phyloP scores from a whole-genome alignment of 35 echinoderm and acorn worm genomes.

The Lytechinus pictus region DNA sequence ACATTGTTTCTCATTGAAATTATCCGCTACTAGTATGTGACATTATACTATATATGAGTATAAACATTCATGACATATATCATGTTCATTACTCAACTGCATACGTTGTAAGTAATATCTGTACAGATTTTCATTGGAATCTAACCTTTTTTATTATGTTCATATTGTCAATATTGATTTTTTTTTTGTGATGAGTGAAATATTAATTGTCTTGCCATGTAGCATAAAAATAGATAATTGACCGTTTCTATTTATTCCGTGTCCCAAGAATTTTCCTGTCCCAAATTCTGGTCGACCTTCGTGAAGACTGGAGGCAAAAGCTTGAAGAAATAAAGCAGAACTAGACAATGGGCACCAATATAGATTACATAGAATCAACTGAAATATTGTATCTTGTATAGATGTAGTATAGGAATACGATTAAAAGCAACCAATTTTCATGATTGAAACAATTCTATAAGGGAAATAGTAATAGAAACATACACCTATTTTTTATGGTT shows the following conservation, averaged over 20 bases:
- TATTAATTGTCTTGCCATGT: not conserved
- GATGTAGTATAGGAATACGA: not conserved
- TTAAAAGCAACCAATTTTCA: not conserved
- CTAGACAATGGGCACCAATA: not conserved
- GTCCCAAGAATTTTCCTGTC: not conserved
- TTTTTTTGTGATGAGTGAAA: not conserved
- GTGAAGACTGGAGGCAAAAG: not conserved
- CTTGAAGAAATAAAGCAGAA: not conserved
- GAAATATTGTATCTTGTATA: not conserved
- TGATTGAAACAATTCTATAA: too few relatives aligned
- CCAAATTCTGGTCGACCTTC: not conserved
- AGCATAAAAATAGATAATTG: not conserved
- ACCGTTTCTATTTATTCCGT: not conserved
- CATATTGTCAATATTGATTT: not conserved
- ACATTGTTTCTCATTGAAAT: too few relatives aligned
- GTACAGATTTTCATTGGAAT: not conserved
- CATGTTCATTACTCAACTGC: not conserved
- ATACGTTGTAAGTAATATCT: not conserved
- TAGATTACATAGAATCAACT: not conserved
- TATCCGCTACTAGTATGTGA: too few relatives aligned
- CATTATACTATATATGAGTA: too few relatives aligned
- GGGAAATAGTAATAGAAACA: too few relatives aligned
- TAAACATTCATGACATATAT: not conserved
- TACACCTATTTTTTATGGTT: too few relatives aligned
- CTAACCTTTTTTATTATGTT: too few relatives aligned